A percentile compares a stretch with the other conserved stretches of the same genome.
These are phyloP conservation scores for Aleiodes alternator DNA, from an alignment of 2,888 invertebrate genomes.

Conservation along the genomic window DNA sequence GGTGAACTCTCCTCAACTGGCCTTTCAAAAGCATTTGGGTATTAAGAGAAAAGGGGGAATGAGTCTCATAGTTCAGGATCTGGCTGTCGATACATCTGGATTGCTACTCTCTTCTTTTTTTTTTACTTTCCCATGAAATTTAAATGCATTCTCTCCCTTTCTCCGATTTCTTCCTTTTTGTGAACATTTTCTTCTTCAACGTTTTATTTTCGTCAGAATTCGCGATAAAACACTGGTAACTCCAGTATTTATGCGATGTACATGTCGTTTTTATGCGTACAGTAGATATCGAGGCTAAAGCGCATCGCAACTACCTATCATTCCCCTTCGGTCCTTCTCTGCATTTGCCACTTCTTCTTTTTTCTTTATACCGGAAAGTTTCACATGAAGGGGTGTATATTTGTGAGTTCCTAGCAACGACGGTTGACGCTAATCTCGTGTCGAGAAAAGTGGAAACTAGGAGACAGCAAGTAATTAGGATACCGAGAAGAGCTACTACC, in stretches of 20 bases:
- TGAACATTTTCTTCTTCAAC: constrained; percentile 44
- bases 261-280: constrained; percentile 56
- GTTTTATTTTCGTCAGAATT: constrained; percentile 50
- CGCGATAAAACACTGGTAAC: constrained; percentile 74
- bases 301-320: constrained; percentile 1
- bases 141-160: constrained; percentile 49
- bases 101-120: constrained; percentile 55
- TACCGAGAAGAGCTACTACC: constrained; percentile 58
- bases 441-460: constrained; percentile 58
- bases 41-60: constrained; percentile 8
- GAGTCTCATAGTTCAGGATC: constrained; percentile 71
- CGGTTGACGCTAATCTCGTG: constrained; percentile 74
- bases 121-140: constrained; percentile 37
- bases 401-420: constrained; percentile 54
- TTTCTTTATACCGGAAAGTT: constrained; percentile 46
- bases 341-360: constrained; percentile 5
- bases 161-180: constrained; percentile 50
- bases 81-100: constrained; percentile 71
- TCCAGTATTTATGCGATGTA: constrained; percentile 73
- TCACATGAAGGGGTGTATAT: constrained; percentile 19
- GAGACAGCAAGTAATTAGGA: constrained; percentile 63
- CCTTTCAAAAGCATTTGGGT: constrained; percentile 2
- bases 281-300: constrained; percentile 10
- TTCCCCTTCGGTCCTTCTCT: constrained; percentile 4
- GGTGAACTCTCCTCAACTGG: neutral